phyloP scores from a whole-genome alignment of 2,113 vertebrate genomes.

The Galemys pyrenaicus region DNA sequence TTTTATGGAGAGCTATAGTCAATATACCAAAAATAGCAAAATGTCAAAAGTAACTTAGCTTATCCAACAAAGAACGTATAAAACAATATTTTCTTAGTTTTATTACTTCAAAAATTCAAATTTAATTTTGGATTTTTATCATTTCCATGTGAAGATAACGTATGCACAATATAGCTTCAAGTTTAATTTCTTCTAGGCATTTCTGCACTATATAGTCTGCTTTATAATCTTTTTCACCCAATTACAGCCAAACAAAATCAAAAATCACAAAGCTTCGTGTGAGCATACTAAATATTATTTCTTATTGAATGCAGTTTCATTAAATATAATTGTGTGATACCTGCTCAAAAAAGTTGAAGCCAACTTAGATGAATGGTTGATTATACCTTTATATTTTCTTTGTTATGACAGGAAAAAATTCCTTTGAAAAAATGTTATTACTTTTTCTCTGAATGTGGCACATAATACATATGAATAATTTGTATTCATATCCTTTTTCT shows the following conservation, averaged over 20 bases:
- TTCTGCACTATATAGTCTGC: not conserved
- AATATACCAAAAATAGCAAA: slow-evolving; percentile 64
- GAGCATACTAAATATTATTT: not conserved
- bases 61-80: slow-evolving; percentile 42
- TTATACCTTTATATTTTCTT: slow-evolving; percentile 13
- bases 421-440: not conserved
- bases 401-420: not conserved
- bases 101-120: slow-evolving; percentile 7
- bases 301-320: not conserved
- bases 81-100: not conserved
- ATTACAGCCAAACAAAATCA: not conserved
- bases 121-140: slow-evolving; percentile 24
- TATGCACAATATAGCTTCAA: not conserved
- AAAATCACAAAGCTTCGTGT: not conserved
- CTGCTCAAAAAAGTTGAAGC: not conserved
- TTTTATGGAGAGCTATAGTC: not conserved
- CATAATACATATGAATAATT: not conserved
- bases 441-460: not conserved
- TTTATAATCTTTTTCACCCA: not conserved
- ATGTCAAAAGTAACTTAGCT: slow-evolving; percentile 21
- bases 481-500: not conserved
- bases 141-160: not conserved
- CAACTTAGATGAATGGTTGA: not conserved
- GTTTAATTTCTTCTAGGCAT: not conserved
- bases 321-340: not conserved